Evolutionary conservation across 2,113 vertebrate species (phyloP), one percentile per base, ranked within the genome.

Genomic region (Pelecanus crispus): DNA sequence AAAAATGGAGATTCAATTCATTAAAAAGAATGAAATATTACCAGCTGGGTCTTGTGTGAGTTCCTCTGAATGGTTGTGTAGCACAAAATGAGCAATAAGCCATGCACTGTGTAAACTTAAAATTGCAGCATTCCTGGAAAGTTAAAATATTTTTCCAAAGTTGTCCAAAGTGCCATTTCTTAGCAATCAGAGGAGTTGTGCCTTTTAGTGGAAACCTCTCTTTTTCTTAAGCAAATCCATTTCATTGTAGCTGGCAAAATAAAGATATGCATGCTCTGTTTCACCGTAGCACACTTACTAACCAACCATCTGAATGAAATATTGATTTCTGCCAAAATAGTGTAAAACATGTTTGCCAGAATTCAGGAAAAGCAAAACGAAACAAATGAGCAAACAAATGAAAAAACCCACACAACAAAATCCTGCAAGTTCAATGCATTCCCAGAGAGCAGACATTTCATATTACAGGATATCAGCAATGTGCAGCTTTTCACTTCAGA

Each of bases 31-130:
- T 82, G 12, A 58, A 73, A 34, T 78, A 70, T 78, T 92, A 58
- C 29, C 42, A n/a, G 2, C 53, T 83, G 58, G 3, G 22, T 90
- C 90, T 73, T 86, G 50, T 73, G 50, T 47, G 95, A 97, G 92
- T 97, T 97, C 95, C 92, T 96, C 40, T 92, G 66, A 94, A 93
- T 93, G 84, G 85, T 67, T 78, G n/a, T 17, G 36, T 87, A 93
- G 91, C 44, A 71, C 50, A 79, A 92, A 94, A 83, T 82, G 47
- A 94, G 26, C 38, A 92, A 58, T 95, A 94, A 66, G 89, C 55
- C 42, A 22, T 95, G 50, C 84, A 93, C 63, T 71, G n/a, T 91
- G 38, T 95, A 68, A 81, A 78, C 13, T 50, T 73, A 49, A 83
- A 83, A 50, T 80, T 83, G 62, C 93, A 93, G 55, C 90, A 91